phyloP scores from a whole-genome alignment of 1,140 invertebrate genomes.

The Neelides sp. region DNA sequence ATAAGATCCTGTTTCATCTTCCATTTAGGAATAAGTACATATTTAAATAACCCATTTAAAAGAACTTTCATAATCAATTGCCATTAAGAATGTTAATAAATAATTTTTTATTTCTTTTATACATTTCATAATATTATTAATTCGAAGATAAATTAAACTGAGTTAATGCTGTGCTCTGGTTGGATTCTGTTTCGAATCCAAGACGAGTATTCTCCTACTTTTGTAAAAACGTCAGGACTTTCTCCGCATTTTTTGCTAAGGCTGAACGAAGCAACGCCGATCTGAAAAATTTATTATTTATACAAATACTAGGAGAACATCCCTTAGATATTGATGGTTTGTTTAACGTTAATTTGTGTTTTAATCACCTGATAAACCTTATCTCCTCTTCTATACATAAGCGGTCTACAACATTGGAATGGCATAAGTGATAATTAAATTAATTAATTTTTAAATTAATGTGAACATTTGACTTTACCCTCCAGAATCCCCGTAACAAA shows the following conservation, averaged over 20 bases:
- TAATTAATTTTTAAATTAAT: background rate
- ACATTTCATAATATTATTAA: too few species aligned
- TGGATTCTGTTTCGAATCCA: constrained; percentile 26
- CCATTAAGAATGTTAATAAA: background rate
- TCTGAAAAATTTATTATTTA: constrained; percentile 13
- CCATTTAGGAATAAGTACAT: too few species aligned
- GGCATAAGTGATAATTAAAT: background rate
- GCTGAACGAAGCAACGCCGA: constrained; percentile 29
- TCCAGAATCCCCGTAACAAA: constrained; percentile 24
- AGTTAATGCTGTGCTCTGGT: background rate
- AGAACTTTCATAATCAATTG: background rate
- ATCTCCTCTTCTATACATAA: constrained; percentile 24
- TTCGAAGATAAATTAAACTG: too few species aligned
- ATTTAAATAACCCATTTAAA: too few species aligned
- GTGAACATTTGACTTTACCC: background rate
- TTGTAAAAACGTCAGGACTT: constrained; percentile 31
- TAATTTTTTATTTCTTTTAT: too few species aligned
- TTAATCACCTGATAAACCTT: constrained; percentile 23
- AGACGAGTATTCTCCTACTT: constrained; percentile 19
- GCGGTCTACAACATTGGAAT: constrained; percentile 15
- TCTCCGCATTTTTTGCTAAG: constrained; percentile 26
- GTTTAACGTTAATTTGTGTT: background rate
- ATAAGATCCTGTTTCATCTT: too few species aligned
- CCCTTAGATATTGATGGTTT: background rate
- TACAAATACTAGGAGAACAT: background rate